Evolutionary conservation across 2,888 invertebrate species (phyloP).

Genomic region (Ornithoptera priamus): DNA sequence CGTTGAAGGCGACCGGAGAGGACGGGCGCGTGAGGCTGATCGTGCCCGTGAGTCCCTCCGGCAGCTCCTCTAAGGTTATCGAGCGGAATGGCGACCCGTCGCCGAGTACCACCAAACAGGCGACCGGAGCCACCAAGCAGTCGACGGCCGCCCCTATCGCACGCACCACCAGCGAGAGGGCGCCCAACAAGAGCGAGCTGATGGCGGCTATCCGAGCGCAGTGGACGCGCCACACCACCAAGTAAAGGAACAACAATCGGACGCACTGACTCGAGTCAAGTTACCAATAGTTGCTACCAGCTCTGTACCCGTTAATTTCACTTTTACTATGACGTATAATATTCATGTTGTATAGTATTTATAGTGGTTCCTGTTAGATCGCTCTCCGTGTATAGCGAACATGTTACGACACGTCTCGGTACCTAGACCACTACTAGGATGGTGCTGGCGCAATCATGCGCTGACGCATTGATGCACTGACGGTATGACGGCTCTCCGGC

Average conservation of each 20-base stretch:
- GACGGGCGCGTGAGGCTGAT: slow-evolving; percentile 82
- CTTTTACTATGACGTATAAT: slow-evolving; percentile 35
- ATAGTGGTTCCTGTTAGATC: slow-evolving; percentile 5
- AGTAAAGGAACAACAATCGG: slow-evolving; percentile 67
- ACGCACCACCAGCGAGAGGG: slow-evolving; percentile 91
- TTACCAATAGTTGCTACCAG: slow-evolving; percentile 36
- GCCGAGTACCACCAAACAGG: slow-evolving; percentile 71
- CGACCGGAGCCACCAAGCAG: slow-evolving; percentile 65
- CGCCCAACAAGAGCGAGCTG: slow-evolving; percentile 91
- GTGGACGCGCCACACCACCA: slow-evolving; percentile 94
- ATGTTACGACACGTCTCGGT: slow-evolving; percentile 2
- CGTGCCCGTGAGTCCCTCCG: slow-evolving; percentile 80
- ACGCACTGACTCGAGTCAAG: slow-evolving; percentile 43
- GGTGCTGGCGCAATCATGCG: slow-evolving; percentile 3
- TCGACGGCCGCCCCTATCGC: slow-evolving; percentile 84
- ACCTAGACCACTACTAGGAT: neutral
- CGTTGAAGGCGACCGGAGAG: slow-evolving; percentile 80
- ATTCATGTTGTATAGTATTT: slow-evolving; percentile 23
- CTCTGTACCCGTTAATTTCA: slow-evolving; percentile 18
- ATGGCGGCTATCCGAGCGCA: slow-evolving; percentile 90
- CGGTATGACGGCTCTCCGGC: slow-evolving; percentile 33
- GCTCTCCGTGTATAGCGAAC: no score
- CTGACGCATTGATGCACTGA: neutral
- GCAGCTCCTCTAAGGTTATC: slow-evolving; percentile 55
- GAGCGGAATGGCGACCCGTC: slow-evolving; percentile 48